phyloP scores from a whole-genome alignment of 2,888 invertebrate species.

The Tinea trinotella region DNA sequence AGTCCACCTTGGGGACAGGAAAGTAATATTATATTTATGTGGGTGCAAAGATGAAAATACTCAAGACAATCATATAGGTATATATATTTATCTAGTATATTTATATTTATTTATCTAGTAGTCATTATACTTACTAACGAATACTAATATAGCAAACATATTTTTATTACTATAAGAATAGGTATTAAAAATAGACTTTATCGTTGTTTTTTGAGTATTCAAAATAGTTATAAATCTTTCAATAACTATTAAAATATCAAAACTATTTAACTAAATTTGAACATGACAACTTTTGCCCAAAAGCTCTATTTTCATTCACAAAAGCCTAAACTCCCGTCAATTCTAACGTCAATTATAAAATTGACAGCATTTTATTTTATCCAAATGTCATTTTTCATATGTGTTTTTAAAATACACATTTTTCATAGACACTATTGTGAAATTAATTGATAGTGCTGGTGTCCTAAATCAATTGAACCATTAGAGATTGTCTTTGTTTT shows the following conservation, averaged over 20 bases:
- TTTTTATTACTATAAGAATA: no score
- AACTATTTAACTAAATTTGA: neutral
- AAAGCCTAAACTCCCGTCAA: neutral
- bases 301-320: neutral
- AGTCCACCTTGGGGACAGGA: no score
- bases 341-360: neutral
- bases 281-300: neutral
- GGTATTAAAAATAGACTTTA: no score
- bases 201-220: no score
- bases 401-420: neutral
- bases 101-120: no score
- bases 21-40: no score
- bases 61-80: no score
- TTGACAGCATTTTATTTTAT: neutral
- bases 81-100: no score
- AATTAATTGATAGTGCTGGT: neutral
- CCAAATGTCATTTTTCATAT: neutral
- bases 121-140: no score
- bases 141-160: no score
- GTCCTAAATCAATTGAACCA: neutral
- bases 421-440: neutral
- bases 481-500: no score
- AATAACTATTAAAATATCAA: neutral
- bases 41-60: no score
- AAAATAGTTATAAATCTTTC: neutral